A percentile compares a stretch with the other conserved stretches of the same genome.
Conservation (phyloP, 2,888 invertebrate genomes). For the Epinotia bilunana region DNA sequence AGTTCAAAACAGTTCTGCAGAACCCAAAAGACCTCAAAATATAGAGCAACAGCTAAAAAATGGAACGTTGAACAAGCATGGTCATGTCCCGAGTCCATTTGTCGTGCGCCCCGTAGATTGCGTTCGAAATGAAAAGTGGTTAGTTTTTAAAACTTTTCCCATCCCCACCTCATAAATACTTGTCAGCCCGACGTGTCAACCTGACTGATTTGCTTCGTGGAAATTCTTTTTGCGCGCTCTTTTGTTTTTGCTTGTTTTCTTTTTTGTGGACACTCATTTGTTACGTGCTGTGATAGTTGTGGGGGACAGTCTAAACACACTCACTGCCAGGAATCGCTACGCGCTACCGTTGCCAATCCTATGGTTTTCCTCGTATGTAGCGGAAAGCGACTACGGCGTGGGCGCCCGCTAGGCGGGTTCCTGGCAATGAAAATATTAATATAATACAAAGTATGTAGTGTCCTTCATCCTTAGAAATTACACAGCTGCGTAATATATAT, state of each 20-base stretch:
- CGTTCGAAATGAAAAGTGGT: conserved; percentile 80
- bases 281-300: conserved; percentile 14
- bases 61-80: conserved; percentile 57
- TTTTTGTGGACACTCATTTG: conserved; percentile 14
- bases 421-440: too few relatives aligned
- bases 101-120: conserved; percentile 71
- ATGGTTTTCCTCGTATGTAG: too few relatives aligned
- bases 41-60: conserved; percentile 48
- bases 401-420: too few relatives aligned
- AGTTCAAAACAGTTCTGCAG: not conserved
- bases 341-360: too few relatives aligned
- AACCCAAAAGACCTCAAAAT: conserved; percentile 41
- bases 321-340: too few relatives aligned
- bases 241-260: conserved; percentile 23
- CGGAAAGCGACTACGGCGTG: too few relatives aligned
- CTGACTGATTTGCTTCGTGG: conserved; percentile 73
- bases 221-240: conserved; percentile 46
- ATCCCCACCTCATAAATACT: conserved; percentile 69
- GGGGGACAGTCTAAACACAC: not conserved
- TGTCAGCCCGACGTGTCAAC: conserved; percentile 63
- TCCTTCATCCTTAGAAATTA: too few relatives aligned
- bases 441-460: too few relatives aligned
- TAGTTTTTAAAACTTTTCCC: conserved; percentile 72
- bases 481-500: too few relatives aligned
- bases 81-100: conserved; percentile 78